These are phyloP conservation scores for Hipparchia sbordonii DNA, from an alignment of 2,888 invertebrate species.

Conservation along the genomic window DNA sequence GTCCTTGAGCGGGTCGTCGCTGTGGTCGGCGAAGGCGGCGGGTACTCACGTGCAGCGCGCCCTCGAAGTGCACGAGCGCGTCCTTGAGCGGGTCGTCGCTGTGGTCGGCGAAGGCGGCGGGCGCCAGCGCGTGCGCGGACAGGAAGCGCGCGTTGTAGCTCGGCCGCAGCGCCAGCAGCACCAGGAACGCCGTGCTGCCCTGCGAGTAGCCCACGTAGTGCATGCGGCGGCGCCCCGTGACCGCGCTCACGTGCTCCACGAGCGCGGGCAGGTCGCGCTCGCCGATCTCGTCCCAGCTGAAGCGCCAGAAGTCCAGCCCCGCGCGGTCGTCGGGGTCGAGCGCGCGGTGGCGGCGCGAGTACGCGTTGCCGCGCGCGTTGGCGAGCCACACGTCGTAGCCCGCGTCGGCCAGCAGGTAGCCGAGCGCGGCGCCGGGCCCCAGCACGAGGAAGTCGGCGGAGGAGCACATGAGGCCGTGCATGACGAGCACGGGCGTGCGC, in stretches of 20 bases:
- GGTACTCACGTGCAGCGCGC: conserved; percentile 28
- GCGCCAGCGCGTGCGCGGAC: conserved; percentile 71
- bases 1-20: too few relatives aligned
- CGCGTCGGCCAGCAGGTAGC: conserved; percentile 80
- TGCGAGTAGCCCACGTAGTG: conserved; percentile 91
- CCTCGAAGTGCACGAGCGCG: conserved; percentile 26
- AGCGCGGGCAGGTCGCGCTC: conserved; percentile 88
- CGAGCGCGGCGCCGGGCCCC: conserved; percentile 86
- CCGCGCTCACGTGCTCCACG: conserved; percentile 85
- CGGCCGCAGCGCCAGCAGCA: conserved; percentile 83
- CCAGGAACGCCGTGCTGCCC: conserved; percentile 84
- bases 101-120: conserved; percentile 58
- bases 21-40: background rate
- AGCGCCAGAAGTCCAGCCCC: conserved; percentile 82
- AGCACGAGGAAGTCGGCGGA: conserved; percentile 90
- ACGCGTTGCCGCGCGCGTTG: conserved; percentile 88
- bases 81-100: conserved; percentile 45
- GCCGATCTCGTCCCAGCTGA: conserved; percentile 92
- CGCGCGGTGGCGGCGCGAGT: conserved; percentile 79
- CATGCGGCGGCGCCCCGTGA: conserved; percentile 82
- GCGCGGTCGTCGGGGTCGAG: conserved; percentile 54
- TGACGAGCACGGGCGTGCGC: conserved; percentile 83
- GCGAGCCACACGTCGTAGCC: conserved; percentile 91
- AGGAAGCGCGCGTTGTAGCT: conserved; percentile 85
- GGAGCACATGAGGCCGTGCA: conserved; percentile 88